Conservation (phyloP, 2,113 vertebrate species). For the Sceloporus undulatus region DNA sequence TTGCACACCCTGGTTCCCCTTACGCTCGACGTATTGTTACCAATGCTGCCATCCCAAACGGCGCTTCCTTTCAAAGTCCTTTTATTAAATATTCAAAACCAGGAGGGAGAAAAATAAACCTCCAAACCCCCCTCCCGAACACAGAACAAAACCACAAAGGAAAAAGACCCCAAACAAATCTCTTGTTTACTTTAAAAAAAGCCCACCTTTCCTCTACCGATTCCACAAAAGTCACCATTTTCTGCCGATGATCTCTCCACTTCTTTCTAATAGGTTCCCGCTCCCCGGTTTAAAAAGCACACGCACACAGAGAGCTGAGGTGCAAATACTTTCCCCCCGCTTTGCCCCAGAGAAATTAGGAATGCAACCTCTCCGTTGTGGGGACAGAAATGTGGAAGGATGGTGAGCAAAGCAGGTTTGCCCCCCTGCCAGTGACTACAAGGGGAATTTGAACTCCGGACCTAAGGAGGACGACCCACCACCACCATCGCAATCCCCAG, state of each 20-base stretch:
- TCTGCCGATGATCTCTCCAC: background rate
- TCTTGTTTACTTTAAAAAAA: background rate
- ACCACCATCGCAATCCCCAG: too few species aligned
- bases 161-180: background rate
- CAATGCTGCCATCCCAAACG: background rate
- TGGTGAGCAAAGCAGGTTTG: background rate
- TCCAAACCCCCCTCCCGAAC: conserved; percentile 24
- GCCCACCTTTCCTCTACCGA: background rate
- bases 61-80: conserved; percentile 61
- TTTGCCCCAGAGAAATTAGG: background rate
- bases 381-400: background rate
- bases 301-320: background rate
- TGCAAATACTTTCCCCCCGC: background rate
- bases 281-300: too few species aligned
- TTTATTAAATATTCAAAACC: conserved; percentile 80
- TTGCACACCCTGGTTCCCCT: too few species aligned
- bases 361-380: too few species aligned
- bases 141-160: conserved; percentile 16
- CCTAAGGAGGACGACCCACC: background rate
- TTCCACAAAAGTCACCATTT: background rate
- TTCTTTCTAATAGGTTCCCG: background rate
- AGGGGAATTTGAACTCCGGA: too few species aligned
- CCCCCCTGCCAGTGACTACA: background rate
- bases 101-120: background rate
- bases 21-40: too few species aligned